Conservation (phyloP, 2,113 vertebrate genomes). For the Elephantulus edwardii region DNA sequence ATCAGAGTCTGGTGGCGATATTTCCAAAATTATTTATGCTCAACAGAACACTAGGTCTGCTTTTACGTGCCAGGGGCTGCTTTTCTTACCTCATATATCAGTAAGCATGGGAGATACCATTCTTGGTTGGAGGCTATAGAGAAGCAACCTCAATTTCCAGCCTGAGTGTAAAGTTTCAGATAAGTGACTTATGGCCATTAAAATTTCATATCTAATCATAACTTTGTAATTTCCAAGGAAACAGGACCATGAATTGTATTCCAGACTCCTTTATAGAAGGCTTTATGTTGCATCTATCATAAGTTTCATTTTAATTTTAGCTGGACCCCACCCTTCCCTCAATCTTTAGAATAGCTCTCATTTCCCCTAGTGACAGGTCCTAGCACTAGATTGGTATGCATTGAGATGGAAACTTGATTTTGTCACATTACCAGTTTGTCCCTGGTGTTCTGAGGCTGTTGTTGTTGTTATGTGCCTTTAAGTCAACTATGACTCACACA, state of each 20-base stretch:
- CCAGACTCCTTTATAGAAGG: neutral
- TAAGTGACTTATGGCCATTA: no score
- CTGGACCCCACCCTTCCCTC: neutral
- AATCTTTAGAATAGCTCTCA: neutral
- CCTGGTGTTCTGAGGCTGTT: no score
- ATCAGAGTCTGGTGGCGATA: neutral
- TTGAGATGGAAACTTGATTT: no score
- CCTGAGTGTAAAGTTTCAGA: neutral
- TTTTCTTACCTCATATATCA: neutral
- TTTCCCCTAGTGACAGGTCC: neutral
- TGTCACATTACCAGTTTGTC: no score
- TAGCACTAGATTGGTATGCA: neutral
- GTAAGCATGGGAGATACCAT: neutral
- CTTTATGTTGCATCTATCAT: neutral
- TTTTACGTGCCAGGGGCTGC: no score
- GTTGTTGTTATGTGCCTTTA: no score
- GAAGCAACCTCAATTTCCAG: neutral
- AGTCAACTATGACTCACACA: no score
- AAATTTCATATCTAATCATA: no score
- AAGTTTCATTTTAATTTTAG: slow-evolving; percentile 14
- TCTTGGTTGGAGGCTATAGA: neutral
- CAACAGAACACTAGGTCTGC: neutral
- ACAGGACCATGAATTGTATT: neutral
- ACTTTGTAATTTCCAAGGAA: neutral
- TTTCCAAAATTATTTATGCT: neutral